Evolutionary conservation across 2,797 vertebrate genomes (phyloP), one percentile per base, ranked within the genome.

Genomic region (Pangasius larnaudii): DNA sequence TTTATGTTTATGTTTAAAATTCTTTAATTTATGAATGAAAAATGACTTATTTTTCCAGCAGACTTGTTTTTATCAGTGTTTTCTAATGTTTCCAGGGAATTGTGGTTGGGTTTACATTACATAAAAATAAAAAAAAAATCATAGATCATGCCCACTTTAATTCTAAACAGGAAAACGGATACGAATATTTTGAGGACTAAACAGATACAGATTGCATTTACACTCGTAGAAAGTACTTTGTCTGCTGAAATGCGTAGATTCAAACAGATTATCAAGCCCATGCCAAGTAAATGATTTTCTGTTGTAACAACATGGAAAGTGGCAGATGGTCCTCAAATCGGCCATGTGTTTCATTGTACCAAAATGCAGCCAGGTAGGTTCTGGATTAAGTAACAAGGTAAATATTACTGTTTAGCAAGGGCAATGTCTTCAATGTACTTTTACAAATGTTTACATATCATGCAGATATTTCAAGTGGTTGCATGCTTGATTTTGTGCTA

Each of bases 321-420:
- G 27, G 5, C 46, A 77, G 27, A 53, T 77, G 46, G 27, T 53
- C 13, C 24, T 75, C 4, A 51, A 53, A 30, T 78, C 1, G 2
- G 72, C 4, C 27, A 33, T 56, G n/a, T 27, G 16, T 19, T 8
- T 19, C 5, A 51, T 30, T 53, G 0, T 11, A 79, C 8, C 2
- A 36, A 36, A 79, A 22, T 22, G 3, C 16, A 79, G 51, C 3
- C 51, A 56, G 51, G 18, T 58, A 11, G 30, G 1, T 36, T 75
- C 53, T 77, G 46, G 27, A 30, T 14, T 77, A 53, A 79, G 30
- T 33, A 79, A 30, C 27, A 53, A 53, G 2, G 16, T 18, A 78
- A 78, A 78, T 78, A 78, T 53, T n/a, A 4, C 27, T 53, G 27
- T 78, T 53, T 78, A 78, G n/a, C 49, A 78, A 78, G 16, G 14